Base-by-base conservation (phyloP, 2,797 vertebrate species). In the Hydrocynus forskahlii region DNA sequence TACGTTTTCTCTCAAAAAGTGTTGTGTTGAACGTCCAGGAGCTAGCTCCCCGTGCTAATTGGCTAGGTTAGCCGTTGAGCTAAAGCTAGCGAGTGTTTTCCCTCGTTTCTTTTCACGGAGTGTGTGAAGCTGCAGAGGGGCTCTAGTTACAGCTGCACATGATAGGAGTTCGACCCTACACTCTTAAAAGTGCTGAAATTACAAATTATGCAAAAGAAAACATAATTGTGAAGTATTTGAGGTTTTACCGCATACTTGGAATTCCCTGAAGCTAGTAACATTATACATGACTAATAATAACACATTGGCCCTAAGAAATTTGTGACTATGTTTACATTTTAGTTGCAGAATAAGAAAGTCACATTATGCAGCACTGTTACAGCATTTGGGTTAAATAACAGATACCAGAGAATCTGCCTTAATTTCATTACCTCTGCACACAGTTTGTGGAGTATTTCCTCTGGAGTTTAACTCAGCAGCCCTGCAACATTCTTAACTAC, bases 101-200 rank as follows among this genome's bases (percentile, higher is more conserved):
- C 76, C 52, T 69, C 45, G 68, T 40, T 43, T 29, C 57, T 9
- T 75, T 60, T 57, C 73, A 55, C 81, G 68, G 77, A 76, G 69
- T 67, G 76, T 54, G 68, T 80, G 62, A 43, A 73, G 67, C 59
- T 79, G 73, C 73, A 73, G 79, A 57, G 76, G 74, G 76, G 69
- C 7, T 8, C 72, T 16, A 7, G 25, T 64, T 35, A 35, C 35
- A 35, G 35, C 35, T 35, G 35, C 35, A 35, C 35, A 35, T 35
- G 35, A 35, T 35, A 35, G 35, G 35, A 35, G 35, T 35, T 35
- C 35, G 35, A 35, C 35, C 4, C 35, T 35, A 35, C 35, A 35
- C 35, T 35, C 35, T 35, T 35, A 35, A 35, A 35, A 35, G 35
- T 35, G 35, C 35, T 35, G 35, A 35, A 35, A 35, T 35, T 35